Percentiles rank a stretch among this genome's conserved stretches.
phyloP scores from a whole-genome alignment of 2,113 vertebrate species.

The Notarius quadriscutis region DNA sequence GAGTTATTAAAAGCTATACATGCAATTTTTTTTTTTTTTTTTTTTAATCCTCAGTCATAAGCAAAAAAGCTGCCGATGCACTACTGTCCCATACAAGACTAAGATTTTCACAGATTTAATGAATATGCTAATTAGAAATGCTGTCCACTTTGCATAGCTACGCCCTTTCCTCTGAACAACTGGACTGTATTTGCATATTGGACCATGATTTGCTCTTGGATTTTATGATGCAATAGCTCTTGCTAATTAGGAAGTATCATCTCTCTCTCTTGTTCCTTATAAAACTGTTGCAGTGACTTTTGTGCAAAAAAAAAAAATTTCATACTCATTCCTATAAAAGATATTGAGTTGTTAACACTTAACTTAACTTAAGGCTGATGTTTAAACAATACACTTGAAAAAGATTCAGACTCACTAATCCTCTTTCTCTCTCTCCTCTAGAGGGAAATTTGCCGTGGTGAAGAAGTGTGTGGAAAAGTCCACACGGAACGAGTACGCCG shows the following conservation, averaged over 20 bases:
- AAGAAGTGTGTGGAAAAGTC: conserved; percentile 91
- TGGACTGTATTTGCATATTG: not conserved
- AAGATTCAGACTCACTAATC: not conserved
- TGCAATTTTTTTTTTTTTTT: no score
- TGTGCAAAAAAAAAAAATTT: not conserved
- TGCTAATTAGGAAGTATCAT: not conserved
- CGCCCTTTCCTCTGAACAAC: not conserved
- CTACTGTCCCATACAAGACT: not conserved
- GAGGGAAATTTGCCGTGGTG: conserved; percentile 96
- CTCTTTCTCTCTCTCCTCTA: conserved; percentile 52
- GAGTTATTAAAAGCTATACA: not conserved
- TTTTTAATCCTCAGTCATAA: not conserved
- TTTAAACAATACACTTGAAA: not conserved
- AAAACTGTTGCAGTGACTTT: not conserved
- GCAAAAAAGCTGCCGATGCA: not conserved
- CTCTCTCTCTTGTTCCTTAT: not conserved
- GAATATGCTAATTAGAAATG: not conserved
- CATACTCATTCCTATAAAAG: not conserved
- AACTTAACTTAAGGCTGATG: not conserved
- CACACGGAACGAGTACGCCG: conserved; percentile 87
- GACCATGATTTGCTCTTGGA: not conserved
- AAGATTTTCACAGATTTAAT: not conserved
- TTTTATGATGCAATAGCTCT: not conserved
- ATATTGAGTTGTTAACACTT: not conserved
- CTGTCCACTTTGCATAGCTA: not conserved